Percentiles rank a stretch among this genome's conserved stretches.
Evolutionary conservation across 2,888 invertebrate species (phyloP).

Genomic region (Brachypterus glaber): DNA sequence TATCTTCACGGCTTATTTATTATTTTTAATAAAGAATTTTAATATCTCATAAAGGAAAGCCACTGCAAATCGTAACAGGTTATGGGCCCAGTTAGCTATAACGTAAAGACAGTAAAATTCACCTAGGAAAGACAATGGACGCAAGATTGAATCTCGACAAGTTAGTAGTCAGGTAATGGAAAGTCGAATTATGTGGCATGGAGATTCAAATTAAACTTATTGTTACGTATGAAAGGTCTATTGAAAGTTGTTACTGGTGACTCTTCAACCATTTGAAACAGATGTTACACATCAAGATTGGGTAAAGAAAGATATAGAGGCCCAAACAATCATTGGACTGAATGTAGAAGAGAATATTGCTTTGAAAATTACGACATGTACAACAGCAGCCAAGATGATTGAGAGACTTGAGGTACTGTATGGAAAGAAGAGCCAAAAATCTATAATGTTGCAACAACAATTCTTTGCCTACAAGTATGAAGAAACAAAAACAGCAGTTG

Average conservation of each 20-base stretch:
- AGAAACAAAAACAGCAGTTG: background rate
- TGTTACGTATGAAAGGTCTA: background rate
- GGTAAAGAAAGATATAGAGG: conserved; percentile 24
- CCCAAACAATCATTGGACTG: conserved; percentile 24
- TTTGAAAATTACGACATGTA: conserved; percentile 23
- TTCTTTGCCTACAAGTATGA: background rate
- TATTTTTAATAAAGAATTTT: too few relatives aligned
- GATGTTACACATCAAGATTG: conserved; percentile 13
- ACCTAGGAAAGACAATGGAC: background rate
- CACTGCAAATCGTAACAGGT: too few relatives aligned
- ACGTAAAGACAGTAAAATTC: too few relatives aligned
- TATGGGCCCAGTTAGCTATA: too few relatives aligned
- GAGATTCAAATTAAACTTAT: conserved; percentile 2
- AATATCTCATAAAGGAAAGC: too few relatives aligned
- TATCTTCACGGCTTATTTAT: too few relatives aligned
- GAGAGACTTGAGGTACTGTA: background rate
- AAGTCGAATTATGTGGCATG: conserved; percentile 1
- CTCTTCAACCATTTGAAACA: background rate
- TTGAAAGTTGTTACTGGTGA: background rate
- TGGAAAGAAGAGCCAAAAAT: too few relatives aligned
- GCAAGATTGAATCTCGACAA: background rate
- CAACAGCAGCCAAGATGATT: conserved; percentile 12
- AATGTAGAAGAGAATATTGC: conserved; percentile 24
- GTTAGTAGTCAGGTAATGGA: background rate
- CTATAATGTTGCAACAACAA: too few relatives aligned